Percentiles rank a stretch among this genome's conserved stretches.
Conservation (phyloP, 1,140 invertebrate genomes). For the Neodiprion virginianus region DNA sequence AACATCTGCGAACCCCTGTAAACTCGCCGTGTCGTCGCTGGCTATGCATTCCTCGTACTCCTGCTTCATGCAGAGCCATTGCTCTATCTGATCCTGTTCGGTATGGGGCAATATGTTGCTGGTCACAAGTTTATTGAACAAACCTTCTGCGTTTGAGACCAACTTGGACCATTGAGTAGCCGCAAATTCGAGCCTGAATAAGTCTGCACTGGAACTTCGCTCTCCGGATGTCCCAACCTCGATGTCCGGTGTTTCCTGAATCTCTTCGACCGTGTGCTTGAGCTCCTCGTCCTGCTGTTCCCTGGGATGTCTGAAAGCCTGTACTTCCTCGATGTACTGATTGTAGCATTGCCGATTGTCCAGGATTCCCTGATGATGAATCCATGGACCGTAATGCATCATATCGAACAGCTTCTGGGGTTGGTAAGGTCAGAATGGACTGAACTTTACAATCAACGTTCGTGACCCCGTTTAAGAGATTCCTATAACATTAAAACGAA, state of each 20-base stretch:
- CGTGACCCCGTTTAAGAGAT: not conserved
- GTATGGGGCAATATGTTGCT: slow-evolving; percentile 69
- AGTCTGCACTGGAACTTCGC: slow-evolving; percentile 55
- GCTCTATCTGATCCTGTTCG: slow-evolving; percentile 80
- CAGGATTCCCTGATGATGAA: slow-evolving; percentile 45
- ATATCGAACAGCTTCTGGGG: slow-evolving; percentile 26
- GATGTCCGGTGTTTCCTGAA: slow-evolving; percentile 47
- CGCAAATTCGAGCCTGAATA: slow-evolving; percentile 80
- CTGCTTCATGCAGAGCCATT: slow-evolving; percentile 84
- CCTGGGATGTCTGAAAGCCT: slow-evolving; percentile 39
- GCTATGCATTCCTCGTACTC: slow-evolving; percentile 85
- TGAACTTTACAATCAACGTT: not conserved
- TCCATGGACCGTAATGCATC: slow-evolving; percentile 53
- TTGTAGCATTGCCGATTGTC: slow-evolving; percentile 51
- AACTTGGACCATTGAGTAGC: slow-evolving; percentile 82
- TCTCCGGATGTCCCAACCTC: slow-evolving; percentile 56
- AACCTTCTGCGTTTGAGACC: slow-evolving; percentile 82
- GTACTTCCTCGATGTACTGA: slow-evolving; percentile 44
- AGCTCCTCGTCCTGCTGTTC: slow-evolving; percentile 50
- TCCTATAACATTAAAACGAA: not conserved
- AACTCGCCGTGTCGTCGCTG: slow-evolving; percentile 60
- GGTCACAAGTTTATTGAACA: slow-evolving; percentile 73
- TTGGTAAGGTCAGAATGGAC: not conserved
- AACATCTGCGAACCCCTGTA: slow-evolving; percentile 59
- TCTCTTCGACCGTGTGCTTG: slow-evolving; percentile 51